Base-by-base conservation (phyloP, 1,140 invertebrate species). In the Musca vetustissima region DNA sequence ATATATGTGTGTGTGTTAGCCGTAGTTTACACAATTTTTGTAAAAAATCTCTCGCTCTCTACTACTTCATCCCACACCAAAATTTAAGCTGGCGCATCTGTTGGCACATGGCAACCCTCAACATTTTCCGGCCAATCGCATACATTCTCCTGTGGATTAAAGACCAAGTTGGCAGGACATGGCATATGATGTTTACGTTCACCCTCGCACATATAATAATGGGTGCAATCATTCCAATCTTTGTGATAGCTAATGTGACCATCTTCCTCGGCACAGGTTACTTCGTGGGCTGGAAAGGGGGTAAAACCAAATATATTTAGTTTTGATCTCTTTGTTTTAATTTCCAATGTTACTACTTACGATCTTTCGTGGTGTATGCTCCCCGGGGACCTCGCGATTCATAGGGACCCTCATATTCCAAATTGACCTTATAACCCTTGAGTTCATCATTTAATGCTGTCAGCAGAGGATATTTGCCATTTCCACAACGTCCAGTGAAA, bases 61-160 rank as follows among this genome's bases (percentile, higher is more conserved):
- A 43, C 36, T 8, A 43, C 36, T 43, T n/a, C n/a, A n/a, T n/a
- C n/a, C n/a, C n/a, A n/a, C 36, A 8, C 36, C 53, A 28, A n/a
- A n/a, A 36, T 36, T 19, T 80, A 79, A 69, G 76, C 78, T 1
- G 92, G 92, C 14, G 92, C 91, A 83, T 89, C 91, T 24, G 92
- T 93, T 75, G 93, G 91, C 49, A 92, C 89, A 71, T 89, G 86
- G 80, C 95, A 96, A 9, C 92, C 91, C 79, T 94, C 93, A 0
- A 97, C 95, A 76, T 96, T 97, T 78, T 96, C 94, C 0, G 94
- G 94, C 95, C 95, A 97, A 85, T 97, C 95, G 82, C 95, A 97
- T 0, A 97, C 94, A 76, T 95, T 96, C 77, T 96, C 92, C 76
- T 95, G 93, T 1, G 89, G 89, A 84, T 97, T 97, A 85, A 97